Evolutionary conservation across 2,113 vertebrate species (phyloP).

Genomic region (Antennarius striatus): DNA sequence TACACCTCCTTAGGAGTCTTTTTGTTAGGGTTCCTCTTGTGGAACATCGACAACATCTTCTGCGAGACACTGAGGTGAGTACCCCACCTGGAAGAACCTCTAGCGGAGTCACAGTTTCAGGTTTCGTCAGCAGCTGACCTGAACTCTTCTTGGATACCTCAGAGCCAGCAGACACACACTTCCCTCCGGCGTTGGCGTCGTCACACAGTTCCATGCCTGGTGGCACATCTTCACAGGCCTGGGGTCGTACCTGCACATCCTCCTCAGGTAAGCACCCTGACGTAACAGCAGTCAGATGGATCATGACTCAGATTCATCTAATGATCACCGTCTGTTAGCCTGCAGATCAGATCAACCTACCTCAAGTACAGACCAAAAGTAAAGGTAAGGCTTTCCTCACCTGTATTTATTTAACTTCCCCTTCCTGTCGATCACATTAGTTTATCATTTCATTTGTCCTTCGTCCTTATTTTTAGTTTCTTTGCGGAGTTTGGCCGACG

Average conservation of each 20-base stretch:
- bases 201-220: constrained; percentile 97
- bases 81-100: background rate
- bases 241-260: constrained; percentile 95
- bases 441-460: background rate
- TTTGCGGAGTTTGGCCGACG: constrained; percentile 92
- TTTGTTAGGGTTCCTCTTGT: constrained; percentile 93
- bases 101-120: too few relatives aligned
- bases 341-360: constrained; percentile 95
- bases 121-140: too few relatives aligned
- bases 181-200: constrained; percentile 85
- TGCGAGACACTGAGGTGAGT: constrained; percentile 90
- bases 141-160: constrained; percentile 8
- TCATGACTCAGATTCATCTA: background rate
- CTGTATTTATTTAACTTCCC: too few relatives aligned
- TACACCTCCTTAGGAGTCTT: constrained; percentile 93
- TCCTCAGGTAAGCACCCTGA: constrained; percentile 86
- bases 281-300: background rate
- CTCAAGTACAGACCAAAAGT: constrained; percentile 94
- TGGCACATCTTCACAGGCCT: constrained; percentile 98
- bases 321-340: constrained; percentile 70
- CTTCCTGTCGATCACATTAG: background rate
- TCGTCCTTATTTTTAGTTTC: constrained; percentile 78
- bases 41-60: constrained; percentile 97
- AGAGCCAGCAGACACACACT: constrained; percentile 86
- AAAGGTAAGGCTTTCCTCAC: constrained; percentile 80